Conservation (phyloP, 2,797 vertebrate species). For the Spondyliosoma cantharus region DNA sequence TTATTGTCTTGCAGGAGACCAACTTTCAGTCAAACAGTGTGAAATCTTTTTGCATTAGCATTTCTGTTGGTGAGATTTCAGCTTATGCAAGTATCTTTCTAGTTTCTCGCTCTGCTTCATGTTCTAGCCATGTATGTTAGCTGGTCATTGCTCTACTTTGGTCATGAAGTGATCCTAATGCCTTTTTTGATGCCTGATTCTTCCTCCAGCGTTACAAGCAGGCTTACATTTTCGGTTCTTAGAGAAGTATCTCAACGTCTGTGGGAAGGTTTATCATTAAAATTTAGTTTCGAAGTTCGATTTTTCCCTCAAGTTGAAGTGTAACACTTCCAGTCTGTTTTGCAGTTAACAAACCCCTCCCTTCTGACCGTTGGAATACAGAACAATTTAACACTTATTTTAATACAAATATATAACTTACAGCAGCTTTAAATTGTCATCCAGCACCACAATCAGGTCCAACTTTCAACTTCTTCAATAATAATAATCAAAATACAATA, state of each 20-base stretch:
- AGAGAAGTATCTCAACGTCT: too few species aligned
- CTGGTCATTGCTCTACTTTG: too few species aligned
- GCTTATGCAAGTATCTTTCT: neutral
- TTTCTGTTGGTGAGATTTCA: neutral
- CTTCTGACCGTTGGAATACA: too few species aligned
- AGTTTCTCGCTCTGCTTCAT: neutral
- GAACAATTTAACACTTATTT: too few species aligned
- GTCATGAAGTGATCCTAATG: too few species aligned
- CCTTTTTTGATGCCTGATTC: too few species aligned
- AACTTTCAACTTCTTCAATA: neutral
- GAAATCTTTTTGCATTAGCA: neutral
- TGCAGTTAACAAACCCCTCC: too few species aligned
- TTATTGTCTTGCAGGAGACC: slow-evolving; percentile 2
- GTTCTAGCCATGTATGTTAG: neutral
- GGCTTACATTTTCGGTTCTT: too few species aligned
- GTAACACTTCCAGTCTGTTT: neutral
- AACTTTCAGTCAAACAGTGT: neutral
- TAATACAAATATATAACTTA: too few species aligned
- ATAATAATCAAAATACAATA: neutral
- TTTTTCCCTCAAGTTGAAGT: neutral
- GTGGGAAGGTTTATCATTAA: too few species aligned
- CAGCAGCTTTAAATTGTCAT: neutral
- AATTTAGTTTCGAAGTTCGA: too few species aligned
- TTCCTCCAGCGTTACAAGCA: too few species aligned
- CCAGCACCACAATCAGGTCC: neutral